Base-by-base conservation (phyloP, 1,140 invertebrate species). In the Carcinoscorpius rotundicauda region DNA sequence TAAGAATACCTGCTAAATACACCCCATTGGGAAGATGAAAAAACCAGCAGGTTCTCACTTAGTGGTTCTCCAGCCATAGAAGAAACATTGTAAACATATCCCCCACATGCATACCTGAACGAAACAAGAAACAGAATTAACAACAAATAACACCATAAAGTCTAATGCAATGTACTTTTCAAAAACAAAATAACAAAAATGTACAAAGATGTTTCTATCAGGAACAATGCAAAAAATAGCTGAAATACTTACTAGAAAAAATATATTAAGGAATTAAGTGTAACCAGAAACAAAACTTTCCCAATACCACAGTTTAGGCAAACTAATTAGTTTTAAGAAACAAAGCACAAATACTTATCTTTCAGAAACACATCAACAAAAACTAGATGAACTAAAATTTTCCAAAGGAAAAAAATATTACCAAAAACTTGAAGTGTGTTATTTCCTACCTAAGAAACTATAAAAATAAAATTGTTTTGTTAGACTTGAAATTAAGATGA, bases 1-100 rank as follows among this genome's bases (percentile, higher is more conserved):
- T 60, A 6, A 60, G 29, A 5, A 48, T 49, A 60, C 59, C 59
- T 60, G 6, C 48, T 10, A 60, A 60, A 60, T 4, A 60, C 59
- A 3, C 3, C 59, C 59, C 59, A 60, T 49, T 60, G 59, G 4
- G 59, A 50, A 60, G 9, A 48, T 49, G 5, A 49, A 50, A 11
- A 60, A 49, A 60, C 5, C 49, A 10, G 29, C 3, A 60, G 50
- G 3, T 60, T 48, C 5, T 60, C 59, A 50, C 10, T 10, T 48
- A 4, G 4, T 5, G 59, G 59, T 5, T 49, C 8, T 49, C 59
- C 59, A 6, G 10, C 11, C 5, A 49, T 60, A 6, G 4, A 10
- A 6, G 5, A 6, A 59, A 50, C n/a, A 11, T 60, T 50, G 5
- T 49, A 60, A 10, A 60, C 59, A 49, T 60, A 60, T 4, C 49